Base-by-base conservation (phyloP, 2,888 invertebrate species). In the Eupithecia exiguata region DNA sequence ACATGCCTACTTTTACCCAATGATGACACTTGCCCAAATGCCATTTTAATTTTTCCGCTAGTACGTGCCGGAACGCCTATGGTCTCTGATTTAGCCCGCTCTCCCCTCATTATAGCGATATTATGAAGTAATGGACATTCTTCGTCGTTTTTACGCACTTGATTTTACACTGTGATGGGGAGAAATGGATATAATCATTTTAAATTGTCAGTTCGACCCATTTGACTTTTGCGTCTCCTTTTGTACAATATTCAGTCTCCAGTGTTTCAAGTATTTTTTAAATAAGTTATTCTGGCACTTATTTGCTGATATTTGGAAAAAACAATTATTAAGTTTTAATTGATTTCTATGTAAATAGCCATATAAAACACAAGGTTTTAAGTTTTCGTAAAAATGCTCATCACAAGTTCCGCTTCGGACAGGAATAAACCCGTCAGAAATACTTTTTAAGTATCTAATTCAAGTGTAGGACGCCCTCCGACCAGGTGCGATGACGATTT, bases 121-220 rank as follows among this genome's bases (percentile, higher is more conserved):
- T 89, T 87, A 86, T 84, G 86, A 87, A 86, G 89, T 91, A 91
- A 91, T 90, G 90, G 90, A 90, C 88, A 91, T 91, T 81, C 83
- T 78, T 74, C 68, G 81, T 84, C 85, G 85, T 86, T 76, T 72
- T 71, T 85, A 86, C 85, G 84, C 83, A 86, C 86, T 88, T 87
- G 86, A 89, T 87, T 90, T 87, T 84, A 74, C 78, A 84, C 84
- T 84, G 86, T 83, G 84, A 84, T 83, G 83, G 84, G 83, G 84
- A 83, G 83, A 83, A 88, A 85, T 78, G 86, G 86, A 86, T 76
- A 74, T 87, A 86, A 88, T 89, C 85, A 87, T 89, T 86, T 87
- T 86, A 85, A 87, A 86, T 87, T 84, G 85, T 84, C 83, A 83
- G n/a, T 62, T 67, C 80, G 79, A 82, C 75, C 63, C 69, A 76